Evolutionary conservation across 2,797 vertebrate genomes (phyloP).

Genomic region (Hypotaenidia okinawae): DNA sequence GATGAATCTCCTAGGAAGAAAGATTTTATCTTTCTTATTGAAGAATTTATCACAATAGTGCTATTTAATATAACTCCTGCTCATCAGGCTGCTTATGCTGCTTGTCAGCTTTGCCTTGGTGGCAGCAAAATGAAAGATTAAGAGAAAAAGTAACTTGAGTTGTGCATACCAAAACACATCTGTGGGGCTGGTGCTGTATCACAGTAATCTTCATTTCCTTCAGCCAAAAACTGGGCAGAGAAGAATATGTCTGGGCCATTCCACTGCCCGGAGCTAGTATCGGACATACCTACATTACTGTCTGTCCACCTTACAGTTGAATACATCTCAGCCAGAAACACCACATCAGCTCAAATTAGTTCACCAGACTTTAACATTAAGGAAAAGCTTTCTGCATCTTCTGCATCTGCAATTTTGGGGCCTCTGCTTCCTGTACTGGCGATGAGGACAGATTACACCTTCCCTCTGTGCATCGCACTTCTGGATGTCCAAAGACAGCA

Average conservation of each 20-base stretch:
- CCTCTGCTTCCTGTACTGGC: not conserved
- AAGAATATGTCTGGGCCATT: not conserved
- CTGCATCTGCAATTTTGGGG: not conserved
- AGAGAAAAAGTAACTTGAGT: not conserved
- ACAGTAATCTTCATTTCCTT: not conserved
- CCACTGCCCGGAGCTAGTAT: not conserved
- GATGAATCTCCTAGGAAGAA: conserved; percentile 7
- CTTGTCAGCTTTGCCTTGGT: conserved; percentile 31
- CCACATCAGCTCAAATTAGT: not conserved
- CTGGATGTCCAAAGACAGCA: not conserved
- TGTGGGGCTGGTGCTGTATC: not conserved
- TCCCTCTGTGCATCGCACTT: not conserved
- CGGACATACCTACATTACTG: rapidly evolving
- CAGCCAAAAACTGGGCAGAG: not conserved
- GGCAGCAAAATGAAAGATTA: conserved; percentile 28
- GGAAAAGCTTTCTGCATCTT: not conserved
- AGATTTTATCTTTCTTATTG: conserved; percentile 64
- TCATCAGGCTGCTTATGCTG: conserved; percentile 33
- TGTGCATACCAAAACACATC: not conserved
- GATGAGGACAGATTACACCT: not conserved
- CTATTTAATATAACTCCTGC: conserved; percentile 51
- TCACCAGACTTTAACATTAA: not conserved
- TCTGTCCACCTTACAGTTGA: not conserved
- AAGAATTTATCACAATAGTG: conserved; percentile 47
- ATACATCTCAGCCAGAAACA: not conserved